Evolutionary conservation across 2,888 invertebrate genomes (phyloP).

Genomic region (Yponomeuta plumbellus): DNA sequence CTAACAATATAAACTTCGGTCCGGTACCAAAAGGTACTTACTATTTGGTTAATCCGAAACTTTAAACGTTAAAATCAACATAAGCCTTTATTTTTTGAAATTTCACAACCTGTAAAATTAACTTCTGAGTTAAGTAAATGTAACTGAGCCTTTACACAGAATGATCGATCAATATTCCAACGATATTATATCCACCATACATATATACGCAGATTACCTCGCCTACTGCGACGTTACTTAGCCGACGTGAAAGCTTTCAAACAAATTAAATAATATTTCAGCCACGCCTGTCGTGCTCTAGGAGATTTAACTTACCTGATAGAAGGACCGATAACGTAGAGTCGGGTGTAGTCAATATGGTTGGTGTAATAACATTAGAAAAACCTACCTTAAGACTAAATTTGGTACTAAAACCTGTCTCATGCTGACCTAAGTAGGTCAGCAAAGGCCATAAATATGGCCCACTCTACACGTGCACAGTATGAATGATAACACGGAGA

Average conservation of each 20-base stretch:
- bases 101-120: neutral
- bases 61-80: no score
- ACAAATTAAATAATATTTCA: constrained; percentile 59
- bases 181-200: neutral
- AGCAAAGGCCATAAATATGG: no score
- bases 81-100: no score
- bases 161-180: neutral
- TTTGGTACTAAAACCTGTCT: no score
- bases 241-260: constrained; percentile 54
- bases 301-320: constrained; percentile 25
- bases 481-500: no score
- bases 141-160: neutral
- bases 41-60: no score
- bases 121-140: neutral
- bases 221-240: neutral
- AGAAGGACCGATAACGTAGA: constrained; percentile 15
- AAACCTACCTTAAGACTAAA: no score
- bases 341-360: neutral
- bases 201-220: constrained; percentile 2
- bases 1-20: no score
- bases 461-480: no score
- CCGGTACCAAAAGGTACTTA: no score
- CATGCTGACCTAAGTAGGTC: no score
- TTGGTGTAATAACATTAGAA: neutral
- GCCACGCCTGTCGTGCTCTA: constrained; percentile 43